phyloP scores from a whole-genome alignment of 2,113 vertebrate species.

The Pogona vitticeps region DNA sequence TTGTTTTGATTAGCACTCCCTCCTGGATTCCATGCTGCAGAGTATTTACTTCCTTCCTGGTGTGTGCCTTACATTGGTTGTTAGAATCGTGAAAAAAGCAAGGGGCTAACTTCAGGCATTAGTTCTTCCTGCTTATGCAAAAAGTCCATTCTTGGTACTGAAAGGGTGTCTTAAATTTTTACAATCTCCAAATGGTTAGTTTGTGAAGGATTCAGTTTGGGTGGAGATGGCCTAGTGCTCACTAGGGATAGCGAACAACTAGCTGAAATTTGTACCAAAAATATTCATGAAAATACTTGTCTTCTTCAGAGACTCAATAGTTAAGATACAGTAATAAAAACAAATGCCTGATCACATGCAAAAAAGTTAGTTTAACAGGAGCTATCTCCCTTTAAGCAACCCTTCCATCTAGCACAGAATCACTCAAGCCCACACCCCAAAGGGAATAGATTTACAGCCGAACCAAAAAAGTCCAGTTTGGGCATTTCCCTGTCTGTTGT shows the following conservation, averaged over 20 bases:
- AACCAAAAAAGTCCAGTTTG: too few relatives aligned
- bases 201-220: too few relatives aligned
- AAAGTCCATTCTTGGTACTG: not conserved
- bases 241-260: not conserved
- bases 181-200: not conserved
- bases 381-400: too few relatives aligned
- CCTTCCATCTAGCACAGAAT: too few relatives aligned
- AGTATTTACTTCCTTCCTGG: slow-evolving; percentile 20
- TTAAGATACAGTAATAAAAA: too few relatives aligned
- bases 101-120: not conserved
- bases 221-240: not conserved
- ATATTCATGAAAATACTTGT: not conserved
- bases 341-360: too few relatives aligned
- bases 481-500: too few relatives aligned
- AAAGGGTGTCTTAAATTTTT: not conserved
- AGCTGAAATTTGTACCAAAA: not conserved
- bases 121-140: not conserved
- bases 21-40: slow-evolving; percentile 14
- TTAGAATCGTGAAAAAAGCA: not conserved
- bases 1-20: slow-evolving; percentile 37
- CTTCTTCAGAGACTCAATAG: too few relatives aligned
- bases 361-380: too few relatives aligned
- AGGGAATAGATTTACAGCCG: too few relatives aligned
- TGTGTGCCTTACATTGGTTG: not conserved
- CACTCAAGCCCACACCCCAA: too few relatives aligned